phyloP scores from a whole-genome alignment of 2,113 vertebrate species.

The Plecturocebus donacophilus region DNA sequence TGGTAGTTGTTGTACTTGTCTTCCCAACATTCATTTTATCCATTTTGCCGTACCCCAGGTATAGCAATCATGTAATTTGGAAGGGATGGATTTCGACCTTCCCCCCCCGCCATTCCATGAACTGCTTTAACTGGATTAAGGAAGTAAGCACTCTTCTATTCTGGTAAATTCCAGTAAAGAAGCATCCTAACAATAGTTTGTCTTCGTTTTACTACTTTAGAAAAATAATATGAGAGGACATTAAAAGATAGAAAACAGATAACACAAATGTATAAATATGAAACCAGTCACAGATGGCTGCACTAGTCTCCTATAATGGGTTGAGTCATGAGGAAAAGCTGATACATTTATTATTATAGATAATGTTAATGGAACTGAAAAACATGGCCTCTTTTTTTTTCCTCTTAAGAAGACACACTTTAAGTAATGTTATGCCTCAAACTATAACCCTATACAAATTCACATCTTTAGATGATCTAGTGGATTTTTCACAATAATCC shows the following conservation, averaged over 20 bases:
- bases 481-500: slow-evolving; percentile 79
- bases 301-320: neutral
- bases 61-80: neutral
- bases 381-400: slow-evolving; percentile 27
- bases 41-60: neutral
- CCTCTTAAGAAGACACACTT: slow-evolving; percentile 22
- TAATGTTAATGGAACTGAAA: slow-evolving; percentile 46
- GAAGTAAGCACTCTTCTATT: neutral
- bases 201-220: neutral
- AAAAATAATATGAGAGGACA: neutral
- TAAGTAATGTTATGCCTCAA: slow-evolving; percentile 69
- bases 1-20: slow-evolving; percentile 31
- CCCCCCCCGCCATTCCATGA: neutral
- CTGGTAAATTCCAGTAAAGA: slow-evolving; percentile 44
- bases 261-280: neutral
- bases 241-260: neutral
- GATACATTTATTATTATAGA: neutral
- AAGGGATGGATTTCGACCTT: slow-evolving; percentile 28
- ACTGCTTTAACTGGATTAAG: slow-evolving; percentile 11
- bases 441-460: slow-evolving; percentile 77
- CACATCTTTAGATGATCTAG: slow-evolving; percentile 80
- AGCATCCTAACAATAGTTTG: neutral
- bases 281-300: neutral
- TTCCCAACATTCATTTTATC: slow-evolving; percentile 39
- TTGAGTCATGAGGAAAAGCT: neutral